A percentile compares a stretch with the other conserved stretches of the same genome.
Conservation (phyloP, 1,140 invertebrate species). For the Neodiprion virginianus region DNA sequence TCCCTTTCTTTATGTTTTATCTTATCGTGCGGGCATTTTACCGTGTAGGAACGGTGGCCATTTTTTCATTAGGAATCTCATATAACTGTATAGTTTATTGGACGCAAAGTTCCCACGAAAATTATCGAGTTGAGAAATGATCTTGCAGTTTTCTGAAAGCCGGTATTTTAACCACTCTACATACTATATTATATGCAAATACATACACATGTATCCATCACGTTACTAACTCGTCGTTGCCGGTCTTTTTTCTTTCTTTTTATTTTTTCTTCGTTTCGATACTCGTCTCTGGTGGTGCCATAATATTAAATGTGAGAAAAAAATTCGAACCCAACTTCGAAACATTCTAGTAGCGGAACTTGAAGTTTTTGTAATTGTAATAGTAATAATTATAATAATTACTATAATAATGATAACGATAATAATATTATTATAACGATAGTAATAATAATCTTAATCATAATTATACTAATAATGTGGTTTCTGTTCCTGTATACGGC, state of each 20-base stretch:
- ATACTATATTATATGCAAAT: too few relatives aligned
- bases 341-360: background rate
- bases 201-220: background rate
- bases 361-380: background rate
- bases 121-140: too few relatives aligned
- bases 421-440: too few relatives aligned
- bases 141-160: too few relatives aligned
- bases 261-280: background rate
- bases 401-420: too few relatives aligned
- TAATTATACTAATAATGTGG: slow-evolving; percentile 27
- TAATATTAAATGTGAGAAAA: background rate
- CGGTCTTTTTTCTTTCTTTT: background rate
- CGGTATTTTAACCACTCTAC: too few relatives aligned
- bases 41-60: background rate
- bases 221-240: background rate
- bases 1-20: background rate
- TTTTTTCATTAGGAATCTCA: background rate
- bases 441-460: background rate
- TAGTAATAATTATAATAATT: too few relatives aligned
- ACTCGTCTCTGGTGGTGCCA: background rate
- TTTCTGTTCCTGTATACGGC: slow-evolving; percentile 51
- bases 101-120: too few relatives aligned
- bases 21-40: slow-evolving; percentile 6
- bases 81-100: background rate
- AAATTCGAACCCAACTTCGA: background rate